These are phyloP conservation scores for Castor canadensis DNA, from an alignment of 2,113 vertebrate species.

Conservation along the genomic window DNA sequence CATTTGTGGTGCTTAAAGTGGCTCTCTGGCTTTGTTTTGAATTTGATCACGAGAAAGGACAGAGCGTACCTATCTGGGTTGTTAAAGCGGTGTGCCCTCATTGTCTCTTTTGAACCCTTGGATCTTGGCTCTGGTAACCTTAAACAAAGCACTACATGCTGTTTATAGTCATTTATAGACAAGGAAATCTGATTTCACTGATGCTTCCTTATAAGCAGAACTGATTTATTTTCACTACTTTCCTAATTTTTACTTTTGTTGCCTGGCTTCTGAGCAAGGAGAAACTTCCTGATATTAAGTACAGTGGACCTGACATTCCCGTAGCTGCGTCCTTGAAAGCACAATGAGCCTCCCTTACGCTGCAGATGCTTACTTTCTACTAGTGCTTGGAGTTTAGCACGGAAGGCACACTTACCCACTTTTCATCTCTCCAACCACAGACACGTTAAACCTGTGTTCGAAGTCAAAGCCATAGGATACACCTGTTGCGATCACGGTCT, in stretches of 20 bases:
- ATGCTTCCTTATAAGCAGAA: conserved; percentile 14
- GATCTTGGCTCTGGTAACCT: conserved; percentile 56
- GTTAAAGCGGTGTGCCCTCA: neutral
- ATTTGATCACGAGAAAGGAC: conserved; percentile 48
- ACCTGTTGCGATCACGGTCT: conserved; percentile 94
- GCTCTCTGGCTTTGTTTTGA: conserved; percentile 29
- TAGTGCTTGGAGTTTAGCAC: neutral
- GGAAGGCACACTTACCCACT: conserved; percentile 87
- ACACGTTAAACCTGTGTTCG: conserved; percentile 84
- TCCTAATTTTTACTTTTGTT: neutral
- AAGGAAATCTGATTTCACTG: conserved; percentile 58
- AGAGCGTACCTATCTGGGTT: conserved; percentile 11
- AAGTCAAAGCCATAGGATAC: conserved; percentile 92
- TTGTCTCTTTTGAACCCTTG: conserved; percentile 48
- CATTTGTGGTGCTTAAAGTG: neutral
- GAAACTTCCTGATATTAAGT: neutral
- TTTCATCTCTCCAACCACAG: conserved; percentile 89
- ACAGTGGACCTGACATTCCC: neutral
- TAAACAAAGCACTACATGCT: conserved; percentile 49
- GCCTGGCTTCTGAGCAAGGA: neutral
- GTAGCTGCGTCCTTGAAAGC: neutral
- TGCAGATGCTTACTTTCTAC: neutral
- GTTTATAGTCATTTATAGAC: conserved; percentile 60
- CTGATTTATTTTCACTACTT: neutral
- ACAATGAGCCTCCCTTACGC: neutral